These are phyloP conservation scores for Hypothenemus hampei DNA, from an alignment of 1,140 invertebrate genomes.

Conservation along the genomic window DNA sequence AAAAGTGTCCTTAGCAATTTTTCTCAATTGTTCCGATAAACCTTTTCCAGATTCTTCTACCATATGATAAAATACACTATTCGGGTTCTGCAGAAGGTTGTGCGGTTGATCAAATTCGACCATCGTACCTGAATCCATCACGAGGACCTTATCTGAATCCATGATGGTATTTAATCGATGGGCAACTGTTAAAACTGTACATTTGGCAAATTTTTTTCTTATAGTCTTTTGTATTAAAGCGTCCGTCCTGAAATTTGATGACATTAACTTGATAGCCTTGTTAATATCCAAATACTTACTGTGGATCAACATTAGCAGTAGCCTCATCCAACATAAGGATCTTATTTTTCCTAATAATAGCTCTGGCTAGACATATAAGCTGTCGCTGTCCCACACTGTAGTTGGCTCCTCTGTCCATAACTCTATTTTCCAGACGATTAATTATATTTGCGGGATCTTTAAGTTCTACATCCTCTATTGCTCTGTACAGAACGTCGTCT, in stretches of 20 bases:
- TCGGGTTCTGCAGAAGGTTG: conserved; percentile 48
- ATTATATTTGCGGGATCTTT: conserved; percentile 49
- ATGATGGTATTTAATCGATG: conserved; percentile 69
- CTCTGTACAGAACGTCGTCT: conserved; percentile 68
- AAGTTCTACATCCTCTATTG: conserved; percentile 71
- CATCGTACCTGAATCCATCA: conserved; percentile 52
- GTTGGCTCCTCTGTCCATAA: conserved; percentile 57
- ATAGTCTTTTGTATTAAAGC: conserved; percentile 58
- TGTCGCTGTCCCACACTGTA: conserved; percentile 56
- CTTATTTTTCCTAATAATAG: conserved; percentile 58
- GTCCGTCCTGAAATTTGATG: too few relatives aligned
- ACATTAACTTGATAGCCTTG: too few relatives aligned
- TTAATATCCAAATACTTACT: too few relatives aligned
- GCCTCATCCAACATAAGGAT: conserved; percentile 68
- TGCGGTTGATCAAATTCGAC: conserved; percentile 57
- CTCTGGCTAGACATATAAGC: conserved; percentile 53
- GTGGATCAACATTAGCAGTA: conserved; percentile 56
- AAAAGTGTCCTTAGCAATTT: conserved; percentile 43
- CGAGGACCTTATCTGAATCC: conserved; percentile 60
- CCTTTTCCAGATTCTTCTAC: conserved; percentile 58
- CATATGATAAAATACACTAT: conserved; percentile 55
- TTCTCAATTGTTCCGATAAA: conserved; percentile 43
- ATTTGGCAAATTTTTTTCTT: conserved; percentile 52
- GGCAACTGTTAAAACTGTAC: conserved; percentile 68
- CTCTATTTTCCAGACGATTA: conserved; percentile 44